Percentiles rank a stretch among this genome's conserved stretches.
phyloP scores from a whole-genome alignment of 2,113 vertebrate genomes.

The Ammospiza nelsoni region DNA sequence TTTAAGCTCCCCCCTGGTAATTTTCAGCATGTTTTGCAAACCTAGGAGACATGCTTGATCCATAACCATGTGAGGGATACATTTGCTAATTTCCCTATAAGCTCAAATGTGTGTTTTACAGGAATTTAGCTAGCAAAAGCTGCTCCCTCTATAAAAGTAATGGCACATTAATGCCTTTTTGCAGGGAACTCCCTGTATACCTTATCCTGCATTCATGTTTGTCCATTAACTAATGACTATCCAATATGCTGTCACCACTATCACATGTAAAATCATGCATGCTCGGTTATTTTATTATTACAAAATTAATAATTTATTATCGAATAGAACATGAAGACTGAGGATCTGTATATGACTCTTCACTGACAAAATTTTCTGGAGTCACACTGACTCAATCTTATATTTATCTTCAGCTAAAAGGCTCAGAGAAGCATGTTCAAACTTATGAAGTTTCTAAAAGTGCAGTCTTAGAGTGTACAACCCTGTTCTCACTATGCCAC shows the following conservation, averaged over 20 bases:
- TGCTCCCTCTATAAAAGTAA: slow-evolving; percentile 12
- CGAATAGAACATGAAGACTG: not conserved
- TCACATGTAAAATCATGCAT: not conserved
- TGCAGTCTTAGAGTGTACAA: not conserved
- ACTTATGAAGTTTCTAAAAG: not conserved
- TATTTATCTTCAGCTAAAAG: not conserved
- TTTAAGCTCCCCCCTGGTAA: not conserved
- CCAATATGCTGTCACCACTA: not conserved
- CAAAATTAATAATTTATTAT: slow-evolving; percentile 14
- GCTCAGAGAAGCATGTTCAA: not conserved
- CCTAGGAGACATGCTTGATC: not conserved
- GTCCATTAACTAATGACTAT: slow-evolving; percentile 18
- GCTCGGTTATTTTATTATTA: slow-evolving; percentile 1
- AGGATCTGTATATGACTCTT: not conserved
- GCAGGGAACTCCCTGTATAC: not conserved
- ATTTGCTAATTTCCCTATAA: not conserved
- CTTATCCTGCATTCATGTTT: not conserved
- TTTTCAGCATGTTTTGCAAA: not conserved
- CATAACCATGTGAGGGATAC: not conserved
- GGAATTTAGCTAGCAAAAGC: slow-evolving; percentile 21
- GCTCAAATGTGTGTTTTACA: slow-evolving; percentile 7
- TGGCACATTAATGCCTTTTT: slow-evolving; percentile 18
- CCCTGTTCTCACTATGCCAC: rapidly evolving
- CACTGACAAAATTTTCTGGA: not conserved
- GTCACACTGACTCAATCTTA: not conserved